These are phyloP conservation scores for Cyclopterus lumpus DNA, from an alignment of 2,797 vertebrate genomes.

Conservation along the genomic window DNA sequence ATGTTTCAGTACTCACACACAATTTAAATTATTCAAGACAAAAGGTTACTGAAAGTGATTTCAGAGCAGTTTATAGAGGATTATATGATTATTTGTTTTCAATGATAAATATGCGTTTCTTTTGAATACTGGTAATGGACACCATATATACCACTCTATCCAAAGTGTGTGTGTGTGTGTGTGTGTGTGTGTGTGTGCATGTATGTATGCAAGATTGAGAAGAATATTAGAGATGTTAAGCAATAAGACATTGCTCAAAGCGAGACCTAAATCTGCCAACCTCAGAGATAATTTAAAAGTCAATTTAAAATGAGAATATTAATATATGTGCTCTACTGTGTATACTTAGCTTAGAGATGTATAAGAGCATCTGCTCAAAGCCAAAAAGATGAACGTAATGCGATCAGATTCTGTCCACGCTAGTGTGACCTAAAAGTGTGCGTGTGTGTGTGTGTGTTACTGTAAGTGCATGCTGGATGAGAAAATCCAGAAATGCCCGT, in stretches of 20 bases:
- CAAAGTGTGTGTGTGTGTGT: slow-evolving; percentile 37
- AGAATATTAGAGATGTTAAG: slow-evolving; percentile 43
- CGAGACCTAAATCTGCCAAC: slow-evolving; percentile 56
- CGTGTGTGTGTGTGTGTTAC: slow-evolving; percentile 12
- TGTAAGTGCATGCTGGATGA: slow-evolving; percentile 28
- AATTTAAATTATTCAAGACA: slow-evolving; percentile 27
- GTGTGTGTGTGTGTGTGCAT: slow-evolving; percentile 33
- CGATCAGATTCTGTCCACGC: slow-evolving; percentile 52
- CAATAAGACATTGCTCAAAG: slow-evolving; percentile 34
- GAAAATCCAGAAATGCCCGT: slow-evolving; percentile 34
- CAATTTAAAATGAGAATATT: slow-evolving; percentile 60
- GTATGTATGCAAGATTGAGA: slow-evolving; percentile 33
- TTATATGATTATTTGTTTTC: slow-evolving; percentile 40
- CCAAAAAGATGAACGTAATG: slow-evolving; percentile 75
- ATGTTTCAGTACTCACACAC: slow-evolving; percentile 30
- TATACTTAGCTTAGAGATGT: slow-evolving; percentile 57
- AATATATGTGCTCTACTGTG: slow-evolving; percentile 73
- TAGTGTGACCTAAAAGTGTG: slow-evolving; percentile 43
- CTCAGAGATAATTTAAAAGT: slow-evolving; percentile 75
- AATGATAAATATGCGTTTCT: slow-evolving; percentile 19
- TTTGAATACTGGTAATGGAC: slow-evolving; percentile 33
- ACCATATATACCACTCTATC: slow-evolving; percentile 47
- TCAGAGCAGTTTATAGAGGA: slow-evolving; percentile 20
- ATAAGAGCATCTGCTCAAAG: slow-evolving; percentile 72
- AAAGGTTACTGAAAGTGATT: slow-evolving; percentile 48